Evolutionary conservation across 2,113 vertebrate genomes (phyloP).

Genomic region (Callipepla californica): DNA sequence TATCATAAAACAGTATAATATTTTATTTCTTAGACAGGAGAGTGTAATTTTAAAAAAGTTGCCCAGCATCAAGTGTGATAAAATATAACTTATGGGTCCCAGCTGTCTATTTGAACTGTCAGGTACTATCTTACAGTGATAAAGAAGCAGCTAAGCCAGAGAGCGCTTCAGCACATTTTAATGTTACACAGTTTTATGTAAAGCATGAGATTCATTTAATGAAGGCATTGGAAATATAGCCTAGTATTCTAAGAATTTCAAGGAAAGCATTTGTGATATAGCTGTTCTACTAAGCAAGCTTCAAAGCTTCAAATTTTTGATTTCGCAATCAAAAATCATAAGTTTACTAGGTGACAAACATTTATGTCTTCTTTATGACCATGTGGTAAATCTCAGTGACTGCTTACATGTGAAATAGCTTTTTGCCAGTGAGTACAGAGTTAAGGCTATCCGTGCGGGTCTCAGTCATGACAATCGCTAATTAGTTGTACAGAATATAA

Average conservation of each 20-base stretch:
- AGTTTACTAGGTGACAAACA: background rate
- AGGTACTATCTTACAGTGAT: background rate
- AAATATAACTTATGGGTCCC: background rate
- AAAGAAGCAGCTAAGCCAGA: background rate
- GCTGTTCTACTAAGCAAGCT: background rate
- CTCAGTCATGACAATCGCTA: background rate
- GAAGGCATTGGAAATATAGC: background rate
- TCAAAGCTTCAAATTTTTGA: background rate
- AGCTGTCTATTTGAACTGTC: background rate
- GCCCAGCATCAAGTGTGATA: background rate
- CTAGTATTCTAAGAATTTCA: background rate
- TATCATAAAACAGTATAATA: background rate
- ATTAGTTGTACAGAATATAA: background rate
- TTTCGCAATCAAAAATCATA: background rate
- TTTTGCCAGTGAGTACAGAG: background rate
- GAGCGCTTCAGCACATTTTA: background rate
- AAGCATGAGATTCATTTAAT: background rate
- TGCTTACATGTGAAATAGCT: background rate
- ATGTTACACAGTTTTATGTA: background rate
- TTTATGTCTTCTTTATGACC: background rate
- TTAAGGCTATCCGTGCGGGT: background rate
- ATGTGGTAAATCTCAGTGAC: background rate
- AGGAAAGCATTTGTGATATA: background rate
- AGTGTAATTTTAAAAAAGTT: constrained; percentile 17
- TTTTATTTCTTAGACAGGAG: background rate